Base-by-base conservation (phyloP, 2,797 vertebrate genomes). In the Sebastes diploproa region DNA sequence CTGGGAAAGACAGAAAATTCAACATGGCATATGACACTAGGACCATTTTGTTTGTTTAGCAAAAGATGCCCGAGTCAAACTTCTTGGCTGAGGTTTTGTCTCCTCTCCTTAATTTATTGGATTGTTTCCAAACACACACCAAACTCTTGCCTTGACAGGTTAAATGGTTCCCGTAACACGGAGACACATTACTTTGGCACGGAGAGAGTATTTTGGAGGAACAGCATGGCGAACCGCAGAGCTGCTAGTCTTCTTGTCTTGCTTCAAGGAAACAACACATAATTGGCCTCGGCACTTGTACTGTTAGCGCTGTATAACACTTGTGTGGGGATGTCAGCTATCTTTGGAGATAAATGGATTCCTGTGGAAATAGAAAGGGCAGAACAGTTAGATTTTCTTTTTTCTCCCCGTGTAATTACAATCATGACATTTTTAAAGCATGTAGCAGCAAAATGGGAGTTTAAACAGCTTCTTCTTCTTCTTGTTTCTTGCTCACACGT, bases 141-240 rank as follows among this genome's bases (percentile, higher is more conserved):
- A 58, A 89, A 89, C 88, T 91, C 84, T 84, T 82, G 85, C 87
- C 89, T 91, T 90, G 92, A 95, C 93, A 94, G 90, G 90, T 94
- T 94, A 93, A 94, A 95, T 88, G 88, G 88, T 91, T 94, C 87
- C 85, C 56, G 78, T 91, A 91, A 92, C 91, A 91, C 83, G 61
- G 81, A 92, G 82, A 91, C 84, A 83, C 87, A 86, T 88, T 85
- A 59, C 82, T 89, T 91, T 92, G 91, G 89, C 94, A 93, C 46
- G 1, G 34, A 71, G 68, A 66, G 86, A 67, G 64, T 75, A 56
- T 87, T 91, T 83, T 82, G 76, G 66, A 83, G 61, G 77, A 88
- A 71, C 67, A 78, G 78, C 78, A 70, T 64, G 69, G 77, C 56
- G 20, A 88, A 84, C 81, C 68, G 78, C 77, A 86, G 73, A 85